phyloP scores from a whole-genome alignment of 2,797 vertebrate species.

The Melanotaenia boesemani region DNA sequence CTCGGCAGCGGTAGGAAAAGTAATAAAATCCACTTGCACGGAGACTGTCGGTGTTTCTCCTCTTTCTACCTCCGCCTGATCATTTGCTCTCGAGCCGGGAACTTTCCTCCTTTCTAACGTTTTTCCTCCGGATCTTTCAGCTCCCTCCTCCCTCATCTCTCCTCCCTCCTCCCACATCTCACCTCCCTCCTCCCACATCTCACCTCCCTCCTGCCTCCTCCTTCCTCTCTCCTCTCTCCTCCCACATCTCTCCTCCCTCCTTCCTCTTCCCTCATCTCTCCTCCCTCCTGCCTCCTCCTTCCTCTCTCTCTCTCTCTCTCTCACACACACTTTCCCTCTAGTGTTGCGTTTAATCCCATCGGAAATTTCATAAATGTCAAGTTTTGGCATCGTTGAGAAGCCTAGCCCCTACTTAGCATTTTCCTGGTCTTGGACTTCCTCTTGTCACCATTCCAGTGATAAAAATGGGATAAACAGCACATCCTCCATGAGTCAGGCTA shows the following conservation, averaged over 20 bases:
- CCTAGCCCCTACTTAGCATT: no score
- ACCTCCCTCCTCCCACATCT: no score
- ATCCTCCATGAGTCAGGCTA: not conserved
- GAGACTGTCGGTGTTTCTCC: not conserved
- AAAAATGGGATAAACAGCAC: not conserved
- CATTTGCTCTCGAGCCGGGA: constrained; percentile 27
- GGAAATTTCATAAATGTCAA: constrained; percentile 2
- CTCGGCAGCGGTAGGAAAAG: constrained; percentile 42
- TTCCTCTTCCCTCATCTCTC: not conserved
- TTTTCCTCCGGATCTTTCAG: constrained; percentile 45
- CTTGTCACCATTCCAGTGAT: not conserved
- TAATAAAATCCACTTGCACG: not conserved
- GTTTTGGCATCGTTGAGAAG: not conserved
- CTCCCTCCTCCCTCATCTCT: constrained; percentile 21
- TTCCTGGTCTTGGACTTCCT: not conserved
- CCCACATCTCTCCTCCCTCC: no score
- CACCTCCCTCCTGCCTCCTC: no score
- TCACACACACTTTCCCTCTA: constrained; percentile 2
- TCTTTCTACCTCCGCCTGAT: constrained; percentile 1
- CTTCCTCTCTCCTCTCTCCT: no score
- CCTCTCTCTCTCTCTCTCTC: constrained; percentile 26
- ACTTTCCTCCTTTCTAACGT: constrained; percentile 43
- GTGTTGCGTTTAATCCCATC: constrained; percentile 41
- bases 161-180: no score
- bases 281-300: constrained; percentile 7